A percentile compares a stretch with the other conserved stretches of the same genome.
Conservation (phyloP, 2,113 vertebrate species). For the Strix uralensis region DNA sequence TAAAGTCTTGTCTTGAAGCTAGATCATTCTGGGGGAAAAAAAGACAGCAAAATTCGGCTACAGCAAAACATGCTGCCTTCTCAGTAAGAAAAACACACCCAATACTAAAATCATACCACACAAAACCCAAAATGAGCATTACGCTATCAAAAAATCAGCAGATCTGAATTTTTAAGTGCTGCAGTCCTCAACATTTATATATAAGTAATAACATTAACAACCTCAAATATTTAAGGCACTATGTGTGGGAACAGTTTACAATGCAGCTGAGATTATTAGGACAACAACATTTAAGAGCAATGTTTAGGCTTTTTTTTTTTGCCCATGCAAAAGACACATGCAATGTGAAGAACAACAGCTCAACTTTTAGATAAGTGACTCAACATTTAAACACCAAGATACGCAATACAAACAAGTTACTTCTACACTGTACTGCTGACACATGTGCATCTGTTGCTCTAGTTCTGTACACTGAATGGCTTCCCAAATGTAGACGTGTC, state of each 20-base stretch:
- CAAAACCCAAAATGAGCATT: conserved; percentile 83
- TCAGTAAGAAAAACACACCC: conserved; percentile 78
- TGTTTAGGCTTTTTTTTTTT: conserved; percentile 85
- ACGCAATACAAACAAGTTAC: conserved; percentile 88
- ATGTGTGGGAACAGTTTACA: conserved; percentile 98
- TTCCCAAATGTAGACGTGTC: conserved; percentile 97
- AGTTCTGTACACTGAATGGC: conserved; percentile 94
- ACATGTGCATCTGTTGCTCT: conserved; percentile 90
- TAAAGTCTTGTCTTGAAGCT: conserved; percentile 88
- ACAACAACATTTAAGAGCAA: conserved; percentile 93
- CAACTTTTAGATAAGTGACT: conserved; percentile 86
- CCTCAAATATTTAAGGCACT: conserved; percentile 99
- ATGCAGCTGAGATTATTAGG: conserved; percentile 95
- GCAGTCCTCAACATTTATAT: conserved; percentile 97
- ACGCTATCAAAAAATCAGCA: conserved; percentile 86
- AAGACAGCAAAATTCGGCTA: conserved; percentile 85
- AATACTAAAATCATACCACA: conserved; percentile 88
- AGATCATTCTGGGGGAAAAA: conserved; percentile 76
- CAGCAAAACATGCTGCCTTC: conserved; percentile 88
- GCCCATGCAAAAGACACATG: conserved; percentile 99
- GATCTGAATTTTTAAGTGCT: conserved; percentile 97
- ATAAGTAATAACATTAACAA: conserved; percentile 98
- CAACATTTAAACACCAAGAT: conserved; percentile 91
- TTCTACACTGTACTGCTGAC: conserved; percentile 88
- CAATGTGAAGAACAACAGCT: conserved; percentile 92